These are phyloP conservation scores for Agapostemon virescens DNA, from an alignment of 2,888 invertebrate species.

Conservation along the genomic window DNA sequence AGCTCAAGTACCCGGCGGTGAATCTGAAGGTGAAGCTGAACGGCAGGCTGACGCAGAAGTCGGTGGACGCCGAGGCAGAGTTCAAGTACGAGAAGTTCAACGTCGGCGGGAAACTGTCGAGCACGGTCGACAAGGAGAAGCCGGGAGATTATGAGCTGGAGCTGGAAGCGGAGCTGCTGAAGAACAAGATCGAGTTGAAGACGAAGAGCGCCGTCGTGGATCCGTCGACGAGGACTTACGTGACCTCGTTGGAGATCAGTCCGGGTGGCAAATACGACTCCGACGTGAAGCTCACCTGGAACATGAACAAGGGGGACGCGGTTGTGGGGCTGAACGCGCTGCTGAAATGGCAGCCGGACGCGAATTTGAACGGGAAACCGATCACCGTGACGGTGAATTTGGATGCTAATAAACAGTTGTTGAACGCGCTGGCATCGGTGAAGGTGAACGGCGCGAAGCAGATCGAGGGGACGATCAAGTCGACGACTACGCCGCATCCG, in stretches of 20 bases:
- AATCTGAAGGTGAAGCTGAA: conserved; percentile 80
- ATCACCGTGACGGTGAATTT: conserved; percentile 81
- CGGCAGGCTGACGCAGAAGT: conserved; percentile 83
- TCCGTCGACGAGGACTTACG: conserved; percentile 83
- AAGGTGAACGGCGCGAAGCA: conserved; percentile 81
- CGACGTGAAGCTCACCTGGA: conserved; percentile 83
- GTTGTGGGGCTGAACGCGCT: conserved; percentile 80
- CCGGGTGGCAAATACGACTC: conserved; percentile 85
- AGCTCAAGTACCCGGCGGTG: conserved; percentile 72
- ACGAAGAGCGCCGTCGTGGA: conserved; percentile 83
- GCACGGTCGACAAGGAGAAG: conserved; percentile 79
- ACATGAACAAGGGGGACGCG: conserved; percentile 82
- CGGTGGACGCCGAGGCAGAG: conserved; percentile 83
- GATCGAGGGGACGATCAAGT: conserved; percentile 83
- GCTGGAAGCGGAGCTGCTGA: conserved; percentile 81
- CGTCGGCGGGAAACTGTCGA: conserved; percentile 81
- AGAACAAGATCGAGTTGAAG: conserved; percentile 82
- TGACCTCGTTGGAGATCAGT: conserved; percentile 83
- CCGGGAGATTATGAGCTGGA: conserved; percentile 83
- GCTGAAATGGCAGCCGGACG: no score
- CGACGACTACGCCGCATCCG: conserved; percentile 79
- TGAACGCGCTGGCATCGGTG: conserved; percentile 83
- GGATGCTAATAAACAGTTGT: conserved; percentile 78
- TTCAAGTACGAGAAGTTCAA: conserved; percentile 84
- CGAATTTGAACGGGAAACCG: conserved; percentile 84